Conservation (phyloP, 2,113 vertebrate species). For the Penelope pileata region DNA sequence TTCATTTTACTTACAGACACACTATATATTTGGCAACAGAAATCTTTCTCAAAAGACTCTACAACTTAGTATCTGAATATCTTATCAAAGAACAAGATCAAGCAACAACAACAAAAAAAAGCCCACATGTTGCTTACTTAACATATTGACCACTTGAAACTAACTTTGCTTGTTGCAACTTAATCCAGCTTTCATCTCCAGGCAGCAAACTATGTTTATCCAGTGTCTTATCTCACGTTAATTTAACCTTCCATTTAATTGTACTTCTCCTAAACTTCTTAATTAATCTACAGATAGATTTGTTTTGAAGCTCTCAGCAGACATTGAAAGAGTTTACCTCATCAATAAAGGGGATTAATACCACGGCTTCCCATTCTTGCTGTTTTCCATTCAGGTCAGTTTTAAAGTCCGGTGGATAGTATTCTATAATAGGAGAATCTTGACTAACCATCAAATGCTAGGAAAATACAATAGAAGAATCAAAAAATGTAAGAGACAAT, state of each 20-base stretch:
- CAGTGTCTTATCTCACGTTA: background rate
- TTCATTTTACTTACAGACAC: background rate
- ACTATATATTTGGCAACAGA: background rate
- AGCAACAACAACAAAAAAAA: background rate
- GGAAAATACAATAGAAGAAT: conserved; percentile 34
- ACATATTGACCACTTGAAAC: background rate
- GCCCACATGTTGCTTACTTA: background rate
- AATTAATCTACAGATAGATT: background rate
- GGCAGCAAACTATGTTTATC: background rate
- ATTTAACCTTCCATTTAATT: background rate
- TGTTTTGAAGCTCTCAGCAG: background rate
- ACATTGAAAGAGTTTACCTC: conserved; percentile 79
- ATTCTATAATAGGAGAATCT: conserved; percentile 92
- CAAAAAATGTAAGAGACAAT: background rate
- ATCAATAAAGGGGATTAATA: conserved; percentile 97
- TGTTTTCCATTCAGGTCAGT: conserved; percentile 98
- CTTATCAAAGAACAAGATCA: background rate
- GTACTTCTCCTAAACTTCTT: background rate
- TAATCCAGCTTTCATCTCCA: background rate
- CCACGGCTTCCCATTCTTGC: conserved; percentile 98
- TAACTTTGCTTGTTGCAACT: background rate
- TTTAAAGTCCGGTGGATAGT: conserved; percentile 96
- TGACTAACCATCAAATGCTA: conserved; percentile 93
- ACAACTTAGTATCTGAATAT: background rate
- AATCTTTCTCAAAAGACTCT: background rate